Conservation (phyloP, 2,113 vertebrate species). For the Arothron firmamentum region DNA sequence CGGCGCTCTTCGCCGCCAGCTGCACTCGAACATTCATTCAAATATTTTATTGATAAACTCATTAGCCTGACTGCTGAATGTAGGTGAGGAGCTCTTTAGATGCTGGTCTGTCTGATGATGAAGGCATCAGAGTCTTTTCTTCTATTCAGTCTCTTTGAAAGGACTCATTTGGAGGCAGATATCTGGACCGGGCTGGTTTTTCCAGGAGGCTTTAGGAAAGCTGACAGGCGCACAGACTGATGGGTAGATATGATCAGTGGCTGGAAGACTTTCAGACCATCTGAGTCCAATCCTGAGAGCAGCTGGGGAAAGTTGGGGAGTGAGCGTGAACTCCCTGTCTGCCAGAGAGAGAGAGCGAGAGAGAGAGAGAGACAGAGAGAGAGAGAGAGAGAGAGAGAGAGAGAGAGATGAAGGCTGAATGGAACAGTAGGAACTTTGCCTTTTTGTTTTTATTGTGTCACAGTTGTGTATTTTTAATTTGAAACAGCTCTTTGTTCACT, state of each 20-base stretch:
- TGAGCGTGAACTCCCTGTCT: background rate
- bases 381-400: too few relatives aligned
- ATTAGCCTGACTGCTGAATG: too few relatives aligned
- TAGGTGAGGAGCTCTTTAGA: too few relatives aligned
- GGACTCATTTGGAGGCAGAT: constrained; percentile 22
- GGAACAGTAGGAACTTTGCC: background rate
- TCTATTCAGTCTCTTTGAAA: constrained; percentile 21
- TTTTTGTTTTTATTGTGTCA: constrained; percentile 6
- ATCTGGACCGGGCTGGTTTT: constrained; percentile 44
- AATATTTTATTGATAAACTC: too few relatives aligned
- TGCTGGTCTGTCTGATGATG: background rate
- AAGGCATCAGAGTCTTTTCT: constrained; percentile 24
- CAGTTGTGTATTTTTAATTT: constrained; percentile 16
- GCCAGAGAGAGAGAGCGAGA: background rate
- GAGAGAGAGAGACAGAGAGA: too few relatives aligned
- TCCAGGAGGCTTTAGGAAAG: background rate
- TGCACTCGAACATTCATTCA: too few relatives aligned
- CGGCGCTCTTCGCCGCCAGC: too few relatives aligned
- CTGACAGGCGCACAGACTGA: constrained; percentile 5
- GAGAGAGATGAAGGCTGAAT: background rate
- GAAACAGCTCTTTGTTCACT: constrained; percentile 23
- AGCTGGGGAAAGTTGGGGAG: constrained; percentile 29
- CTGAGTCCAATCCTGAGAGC: constrained; percentile 22
- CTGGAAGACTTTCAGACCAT: constrained; percentile 21
- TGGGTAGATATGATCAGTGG: constrained; percentile 19